Base-by-base conservation (phyloP, 2,113 vertebrate species). In the Leiothrix lutea region DNA sequence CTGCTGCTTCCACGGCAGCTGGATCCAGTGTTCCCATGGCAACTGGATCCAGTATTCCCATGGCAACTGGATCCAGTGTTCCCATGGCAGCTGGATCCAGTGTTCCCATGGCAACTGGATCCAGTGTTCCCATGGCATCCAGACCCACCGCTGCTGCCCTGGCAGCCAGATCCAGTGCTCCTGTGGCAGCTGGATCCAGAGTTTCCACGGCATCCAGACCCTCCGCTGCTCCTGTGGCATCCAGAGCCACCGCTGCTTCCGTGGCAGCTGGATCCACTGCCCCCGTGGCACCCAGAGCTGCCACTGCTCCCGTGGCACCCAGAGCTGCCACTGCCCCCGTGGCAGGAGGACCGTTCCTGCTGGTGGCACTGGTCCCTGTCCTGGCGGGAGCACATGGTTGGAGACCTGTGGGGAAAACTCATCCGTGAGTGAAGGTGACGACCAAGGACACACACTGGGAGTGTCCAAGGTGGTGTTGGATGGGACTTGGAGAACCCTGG, bases 341-440 rank as follows among this genome's bases (percentile, higher is more conserved):
- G 83, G 60, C 92, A 94, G 3, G 51, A 85, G 69, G 78, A 11
- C 1, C 1, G 2, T 1, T 90, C 60, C 53, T 87, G 70, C 80
- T 1, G 18, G 33, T 90, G 62, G 40, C 73, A 73, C 28, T 88
- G 79, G 57, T 96, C 95, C 40, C 31, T 95, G 64, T 95, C 96
- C 66, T 96, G 95, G 15, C 5, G 62, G 85, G 91, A 96, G 53
- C 90, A 93, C 95, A 97, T 96, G 82, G 51, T 20, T 16, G 51
- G 33, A 31, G 62, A 88, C 62, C 94, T 94, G 67, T 11, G 10
- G 45, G 94, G 54, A 61, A 72, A 65, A 56, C 23, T 42, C 57
- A 1, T 5, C 86, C 3, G 2, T 58, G 58, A 73, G 67, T 0
- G 50, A 12, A 19, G 5, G 13, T 16, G 2, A 2, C 0, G 14